These are phyloP conservation scores for Schizopygopsis pylzovi DNA, from an alignment of 2,797 vertebrate species.

Conservation along the genomic window DNA sequence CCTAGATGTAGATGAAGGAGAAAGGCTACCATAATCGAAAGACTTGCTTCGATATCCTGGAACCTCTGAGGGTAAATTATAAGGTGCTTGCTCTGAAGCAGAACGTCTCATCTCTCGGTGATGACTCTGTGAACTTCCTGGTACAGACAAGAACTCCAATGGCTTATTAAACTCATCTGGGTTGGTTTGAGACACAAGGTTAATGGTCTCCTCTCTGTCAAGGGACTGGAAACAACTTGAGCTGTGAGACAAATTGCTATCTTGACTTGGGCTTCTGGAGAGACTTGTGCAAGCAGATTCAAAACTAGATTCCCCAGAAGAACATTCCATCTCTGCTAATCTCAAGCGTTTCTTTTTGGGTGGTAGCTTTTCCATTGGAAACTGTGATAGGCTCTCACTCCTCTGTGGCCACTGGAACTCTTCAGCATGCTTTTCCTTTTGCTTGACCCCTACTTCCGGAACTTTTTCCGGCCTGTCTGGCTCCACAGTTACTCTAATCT, in stretches of 20 bases:
- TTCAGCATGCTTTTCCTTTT: constrained; percentile 89
- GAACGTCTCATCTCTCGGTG: constrained; percentile 98
- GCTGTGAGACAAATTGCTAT: constrained; percentile 97
- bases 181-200: constrained; percentile 81
- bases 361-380: constrained; percentile 96
- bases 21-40: constrained; percentile 95
- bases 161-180: constrained; percentile 92
- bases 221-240: constrained; percentile 95
- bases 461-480: constrained; percentile 94
- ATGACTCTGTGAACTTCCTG: constrained; percentile 89
- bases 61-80: constrained; percentile 88
- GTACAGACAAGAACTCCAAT: constrained; percentile 94
- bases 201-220: constrained; percentile 90
- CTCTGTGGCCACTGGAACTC: constrained; percentile 99
- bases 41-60: constrained; percentile 95
- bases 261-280: constrained; percentile 97
- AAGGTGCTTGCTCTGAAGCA: constrained; percentile 96
- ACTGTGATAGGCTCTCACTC: constrained; percentile 98
- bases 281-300: constrained; percentile 98
- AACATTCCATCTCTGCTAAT: constrained; percentile 95
- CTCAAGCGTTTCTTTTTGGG: constrained; percentile 98
- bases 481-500: constrained; percentile 97
- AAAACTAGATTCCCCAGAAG: constrained; percentile 97
- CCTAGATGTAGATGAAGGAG: constrained; percentile 82
- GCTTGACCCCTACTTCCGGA: constrained; percentile 85